Conservation (phyloP, 2,797 vertebrate genomes). For the Oophaga sylvatica region DNA sequence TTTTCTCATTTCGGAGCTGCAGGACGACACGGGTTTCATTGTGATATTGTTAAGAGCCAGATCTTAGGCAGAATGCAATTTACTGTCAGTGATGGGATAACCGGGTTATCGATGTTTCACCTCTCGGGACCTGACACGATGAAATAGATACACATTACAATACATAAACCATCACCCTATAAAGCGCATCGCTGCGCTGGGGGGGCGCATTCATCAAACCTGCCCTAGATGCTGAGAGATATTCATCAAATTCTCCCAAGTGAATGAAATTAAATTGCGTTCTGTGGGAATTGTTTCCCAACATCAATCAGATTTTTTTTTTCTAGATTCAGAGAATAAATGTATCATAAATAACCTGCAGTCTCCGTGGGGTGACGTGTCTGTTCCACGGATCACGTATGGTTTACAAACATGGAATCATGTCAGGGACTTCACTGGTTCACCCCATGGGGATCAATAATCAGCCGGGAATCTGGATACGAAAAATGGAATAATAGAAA, state of each 20-base stretch:
- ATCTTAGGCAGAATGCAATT: constrained; percentile 20
- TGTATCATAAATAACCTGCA: constrained; percentile 14
- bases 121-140: constrained; percentile 23
- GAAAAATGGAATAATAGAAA: neutral
- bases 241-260: constrained; percentile 33
- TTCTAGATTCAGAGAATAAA: neutral
- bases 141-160: constrained; percentile 28
- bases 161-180: constrained; percentile 28
- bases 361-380: neutral
- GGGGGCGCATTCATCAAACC: constrained; percentile 11
- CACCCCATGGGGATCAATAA: neutral
- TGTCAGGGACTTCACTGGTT: neutral
- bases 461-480: neutral
- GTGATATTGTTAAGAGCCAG: neutral
- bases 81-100: constrained; percentile 31
- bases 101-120: constrained; percentile 27
- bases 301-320: constrained; percentile 23
- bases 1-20: neutral
- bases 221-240: neutral
- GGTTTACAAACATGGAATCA: neutral
- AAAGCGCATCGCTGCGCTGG: neutral
- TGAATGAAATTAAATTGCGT: constrained; percentile 12
- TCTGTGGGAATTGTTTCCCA: constrained; percentile 33
- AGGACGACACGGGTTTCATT: neutral
- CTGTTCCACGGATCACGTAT: neutral